Evolutionary conservation across 1,140 invertebrate species (phyloP).

Genomic region (Goniozus legneri): DNA sequence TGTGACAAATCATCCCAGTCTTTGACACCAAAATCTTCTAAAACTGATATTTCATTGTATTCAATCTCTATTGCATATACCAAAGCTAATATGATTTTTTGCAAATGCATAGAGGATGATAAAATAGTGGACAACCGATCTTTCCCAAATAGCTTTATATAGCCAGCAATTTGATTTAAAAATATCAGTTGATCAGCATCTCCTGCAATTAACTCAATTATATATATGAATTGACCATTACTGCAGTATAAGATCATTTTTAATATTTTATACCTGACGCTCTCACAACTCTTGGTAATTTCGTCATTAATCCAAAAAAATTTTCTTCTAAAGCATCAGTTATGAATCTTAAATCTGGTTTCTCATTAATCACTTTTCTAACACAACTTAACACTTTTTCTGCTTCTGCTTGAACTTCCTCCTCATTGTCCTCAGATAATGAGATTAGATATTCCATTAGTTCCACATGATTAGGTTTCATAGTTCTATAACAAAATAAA

Average conservation of each 20-base stretch:
- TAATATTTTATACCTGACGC: conserved; percentile 59
- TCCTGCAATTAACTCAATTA: conserved; percentile 43
- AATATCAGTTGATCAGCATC: conserved; percentile 55
- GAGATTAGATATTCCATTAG: conserved; percentile 60
- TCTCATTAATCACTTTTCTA: conserved; percentile 36
- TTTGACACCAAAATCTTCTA: conserved; percentile 54
- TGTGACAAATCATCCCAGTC: conserved; percentile 39
- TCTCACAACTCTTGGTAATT: conserved; percentile 59
- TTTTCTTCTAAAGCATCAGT: conserved; percentile 59
- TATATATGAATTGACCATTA: too few species aligned
- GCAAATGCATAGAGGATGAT: conserved; percentile 51
- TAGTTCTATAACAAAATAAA: conserved; percentile 51
- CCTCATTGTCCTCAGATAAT: conserved; percentile 58
- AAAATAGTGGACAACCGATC: conserved; percentile 56
- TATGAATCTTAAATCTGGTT: conserved; percentile 39
- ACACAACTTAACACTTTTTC: conserved; percentile 31
- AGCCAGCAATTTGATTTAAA: conserved; percentile 61
- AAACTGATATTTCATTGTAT: conserved; percentile 50
- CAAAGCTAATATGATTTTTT: conserved; percentile 55
- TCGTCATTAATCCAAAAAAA: conserved; percentile 55
- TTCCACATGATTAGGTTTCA: conserved; percentile 55
- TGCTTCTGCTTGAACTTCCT: conserved; percentile 49
- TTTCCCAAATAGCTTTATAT: conserved; percentile 56
- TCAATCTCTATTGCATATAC: conserved; percentile 57
- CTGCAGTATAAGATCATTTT: conserved; percentile 9